These are phyloP conservation scores for Patella vulgata DNA, from an alignment of 1,140 invertebrate genomes.

Conservation along the genomic window DNA sequence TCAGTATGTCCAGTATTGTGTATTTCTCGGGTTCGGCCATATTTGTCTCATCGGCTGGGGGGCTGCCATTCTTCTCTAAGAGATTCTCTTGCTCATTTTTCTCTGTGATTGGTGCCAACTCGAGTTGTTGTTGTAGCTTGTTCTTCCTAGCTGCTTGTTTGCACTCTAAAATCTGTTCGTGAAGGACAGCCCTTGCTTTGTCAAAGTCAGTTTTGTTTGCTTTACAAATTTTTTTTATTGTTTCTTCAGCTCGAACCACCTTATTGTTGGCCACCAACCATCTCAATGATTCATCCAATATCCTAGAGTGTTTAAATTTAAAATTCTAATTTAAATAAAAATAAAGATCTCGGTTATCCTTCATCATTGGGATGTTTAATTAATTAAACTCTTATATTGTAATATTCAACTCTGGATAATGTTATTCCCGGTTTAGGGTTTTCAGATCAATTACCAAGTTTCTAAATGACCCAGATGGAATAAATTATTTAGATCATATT, in stretches of 20 bases:
- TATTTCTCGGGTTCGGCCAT: not conserved
- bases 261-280: constrained; percentile 47
- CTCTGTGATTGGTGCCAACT: not conserved
- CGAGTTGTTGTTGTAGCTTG: not conserved
- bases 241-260: constrained; percentile 12
- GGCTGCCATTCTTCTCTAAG: not conserved
- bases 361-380: too few species aligned
- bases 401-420: too few species aligned
- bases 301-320: constrained; percentile 20
- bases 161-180: too few species aligned
- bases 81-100: too few species aligned
- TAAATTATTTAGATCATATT: too few species aligned
- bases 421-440: too few species aligned
- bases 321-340: too few species aligned
- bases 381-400: too few species aligned
- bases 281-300: constrained; percentile 49
- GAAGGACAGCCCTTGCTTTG: not conserved
- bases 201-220: constrained; percentile 20
- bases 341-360: too few species aligned
- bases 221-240: constrained; percentile 23
- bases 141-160: not conserved
- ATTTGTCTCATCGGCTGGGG: not conserved
- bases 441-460: too few species aligned
- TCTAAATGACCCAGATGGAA: too few species aligned
- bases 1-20: not conserved